These are phyloP conservation scores for Metopolophium dirhodum DNA, from an alignment of 1,140 invertebrate genomes.

Conservation along the genomic window DNA sequence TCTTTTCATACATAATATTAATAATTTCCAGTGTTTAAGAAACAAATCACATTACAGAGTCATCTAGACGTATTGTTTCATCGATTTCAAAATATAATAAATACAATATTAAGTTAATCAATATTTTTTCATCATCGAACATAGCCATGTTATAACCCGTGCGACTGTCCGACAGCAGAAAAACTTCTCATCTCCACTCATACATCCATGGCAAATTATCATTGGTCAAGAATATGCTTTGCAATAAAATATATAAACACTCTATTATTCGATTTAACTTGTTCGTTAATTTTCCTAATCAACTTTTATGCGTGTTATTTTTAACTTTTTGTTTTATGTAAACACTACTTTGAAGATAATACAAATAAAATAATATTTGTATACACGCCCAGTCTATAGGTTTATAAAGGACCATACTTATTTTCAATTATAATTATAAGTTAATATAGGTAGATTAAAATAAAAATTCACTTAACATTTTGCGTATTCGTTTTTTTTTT, in stretches of 20 bases:
- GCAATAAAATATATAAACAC: too few species aligned
- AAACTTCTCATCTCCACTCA: too few species aligned
- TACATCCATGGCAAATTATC: too few species aligned
- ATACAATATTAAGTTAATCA: neutral
- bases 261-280: too few species aligned
- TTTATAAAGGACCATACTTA: neutral
- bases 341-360: neutral
- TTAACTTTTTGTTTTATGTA: neutral
- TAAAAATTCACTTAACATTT: neutral
- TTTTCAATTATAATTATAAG: neutral
- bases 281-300: too few species aligned
- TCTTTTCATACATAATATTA: neutral
- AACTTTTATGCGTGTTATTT: neutral
- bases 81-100: too few species aligned
- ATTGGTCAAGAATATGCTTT: too few species aligned
- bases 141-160: too few species aligned
- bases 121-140: neutral
- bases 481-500: neutral
- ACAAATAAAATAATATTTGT: neutral
- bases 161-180: too few species aligned
- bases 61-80: neutral
- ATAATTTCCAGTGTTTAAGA: neutral
- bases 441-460: too few species aligned
- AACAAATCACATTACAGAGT: neutral
- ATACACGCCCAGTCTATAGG: neutral